These are phyloP conservation scores for Acropternis orthonyx DNA, from an alignment of 2,797 vertebrate genomes.

Conservation along the genomic window DNA sequence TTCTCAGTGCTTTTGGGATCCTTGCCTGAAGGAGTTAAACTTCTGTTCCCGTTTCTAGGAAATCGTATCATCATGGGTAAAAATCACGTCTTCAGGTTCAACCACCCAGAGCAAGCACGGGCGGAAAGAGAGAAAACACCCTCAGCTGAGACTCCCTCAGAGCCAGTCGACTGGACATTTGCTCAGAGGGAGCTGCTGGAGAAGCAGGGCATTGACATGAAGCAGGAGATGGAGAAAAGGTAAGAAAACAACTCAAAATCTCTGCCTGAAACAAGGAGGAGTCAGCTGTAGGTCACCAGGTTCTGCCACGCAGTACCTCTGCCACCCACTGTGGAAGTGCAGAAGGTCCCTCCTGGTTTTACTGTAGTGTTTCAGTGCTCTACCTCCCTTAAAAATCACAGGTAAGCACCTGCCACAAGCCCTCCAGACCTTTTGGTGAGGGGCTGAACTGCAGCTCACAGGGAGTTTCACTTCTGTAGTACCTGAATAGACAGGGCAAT, in stretches of 20 bases:
- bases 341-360: neutral
- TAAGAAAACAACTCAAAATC: constrained; percentile 47
- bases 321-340: neutral
- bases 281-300: neutral
- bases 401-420: neutral
- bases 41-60: constrained; percentile 76
- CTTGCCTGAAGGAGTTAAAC: neutral
- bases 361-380: neutral
- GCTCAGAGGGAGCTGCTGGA: constrained; percentile 97
- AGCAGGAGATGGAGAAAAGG: constrained; percentile 99
- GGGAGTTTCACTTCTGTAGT: neutral
- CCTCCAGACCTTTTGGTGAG: neutral
- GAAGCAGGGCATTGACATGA: constrained; percentile 99
- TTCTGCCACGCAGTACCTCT: neutral
- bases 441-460: neutral
- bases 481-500: neutral
- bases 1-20: neutral
- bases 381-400: neutral
- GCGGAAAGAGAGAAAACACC: constrained; percentile 97
- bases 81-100: constrained; percentile 98
- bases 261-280: neutral
- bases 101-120: constrained; percentile 96
- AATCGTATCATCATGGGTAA: constrained; percentile 99
- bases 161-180: constrained; percentile 98
- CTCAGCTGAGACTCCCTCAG: constrained; percentile 93